Conservation (phyloP, 2,888 invertebrate genomes). For the Habrosyne pyritoides region DNA sequence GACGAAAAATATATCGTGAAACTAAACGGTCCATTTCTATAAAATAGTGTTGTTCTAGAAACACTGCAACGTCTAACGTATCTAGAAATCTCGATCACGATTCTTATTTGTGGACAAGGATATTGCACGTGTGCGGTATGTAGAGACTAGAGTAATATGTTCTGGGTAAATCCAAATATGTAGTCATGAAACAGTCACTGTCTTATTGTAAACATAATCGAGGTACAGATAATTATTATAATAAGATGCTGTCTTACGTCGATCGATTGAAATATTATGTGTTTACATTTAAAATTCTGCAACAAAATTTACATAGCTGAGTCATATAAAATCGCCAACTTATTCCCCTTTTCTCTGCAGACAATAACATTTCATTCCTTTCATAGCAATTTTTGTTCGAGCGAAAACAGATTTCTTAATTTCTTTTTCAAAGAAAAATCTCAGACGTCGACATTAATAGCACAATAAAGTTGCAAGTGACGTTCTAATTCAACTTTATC, state of each 20-base stretch:
- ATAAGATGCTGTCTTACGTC: too few species aligned
- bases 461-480: slow-evolving; percentile 17
- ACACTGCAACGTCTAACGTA: not conserved
- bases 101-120: slow-evolving; percentile 1
- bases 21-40: not conserved
- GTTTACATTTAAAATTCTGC: too few species aligned
- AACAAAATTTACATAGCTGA: not conserved
- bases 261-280: too few species aligned
- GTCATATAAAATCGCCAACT: not conserved
- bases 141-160: not conserved
- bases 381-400: not conserved
- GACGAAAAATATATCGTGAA: not conserved
- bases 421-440: not conserved
- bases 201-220: not conserved
- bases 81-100: slow-evolving; percentile 6
- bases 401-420: not conserved
- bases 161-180: not conserved
- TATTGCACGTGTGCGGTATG: not conserved
- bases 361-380: not conserved
- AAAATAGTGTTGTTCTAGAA: not conserved
- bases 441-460: not conserved
- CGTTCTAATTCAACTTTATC: slow-evolving; percentile 32
- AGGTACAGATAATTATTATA: not conserved
- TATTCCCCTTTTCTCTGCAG: not conserved
- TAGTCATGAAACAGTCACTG: too few species aligned